Base-by-base conservation (phyloP, 2,797 vertebrate genomes). In the Thunnus albacares region DNA sequence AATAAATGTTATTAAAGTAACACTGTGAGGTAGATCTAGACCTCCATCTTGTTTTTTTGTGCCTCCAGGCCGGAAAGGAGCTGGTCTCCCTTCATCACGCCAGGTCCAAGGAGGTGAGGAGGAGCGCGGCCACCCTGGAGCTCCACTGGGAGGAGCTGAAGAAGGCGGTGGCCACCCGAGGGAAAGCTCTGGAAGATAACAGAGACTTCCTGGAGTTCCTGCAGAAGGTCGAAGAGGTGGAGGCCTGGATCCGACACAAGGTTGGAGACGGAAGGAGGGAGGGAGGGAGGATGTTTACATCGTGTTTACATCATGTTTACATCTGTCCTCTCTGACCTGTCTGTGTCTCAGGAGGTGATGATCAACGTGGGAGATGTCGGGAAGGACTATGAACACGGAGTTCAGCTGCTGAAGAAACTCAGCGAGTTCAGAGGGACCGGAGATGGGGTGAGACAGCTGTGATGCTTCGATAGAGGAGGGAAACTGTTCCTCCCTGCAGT, bases 241-340 rank as follows among this genome's bases (percentile, higher is more conserved):
- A 98, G 89, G 93, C 96, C 83, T 98, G 97, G 97, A 97, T 98
- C 86, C 93, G 96, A 81, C 96, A 97, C 62, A 97, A 96, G 97
- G 97, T 97, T 77, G 4, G 53, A 56, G 53, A 59, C 2, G 24
- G 24, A 24, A 24, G 24, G 24, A 24, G 24, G 24, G 24, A 28
- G 2, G 10, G 55, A 9, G 6, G 9, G 45, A 26, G 24, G 28
- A 3, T 47, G 15, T 45, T 15, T 57, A 2, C 15, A 9, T 3
- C 1, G 13, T 62, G 20, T 67, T 24, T 45, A 13, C 43, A 5
- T 13, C 6, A 4, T 45, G 43, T 47, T 51, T 66, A 6, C n/a
- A 0, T 57, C 2, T 51, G 17, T 35, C 5, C 15, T 61, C 7
- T 59, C 33, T 47, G 17, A 51, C 9, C 24, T 12, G 9, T 75